These are phyloP conservation scores for Scrobipalpa costella DNA, from an alignment of 2,888 invertebrate species.

Conservation along the genomic window DNA sequence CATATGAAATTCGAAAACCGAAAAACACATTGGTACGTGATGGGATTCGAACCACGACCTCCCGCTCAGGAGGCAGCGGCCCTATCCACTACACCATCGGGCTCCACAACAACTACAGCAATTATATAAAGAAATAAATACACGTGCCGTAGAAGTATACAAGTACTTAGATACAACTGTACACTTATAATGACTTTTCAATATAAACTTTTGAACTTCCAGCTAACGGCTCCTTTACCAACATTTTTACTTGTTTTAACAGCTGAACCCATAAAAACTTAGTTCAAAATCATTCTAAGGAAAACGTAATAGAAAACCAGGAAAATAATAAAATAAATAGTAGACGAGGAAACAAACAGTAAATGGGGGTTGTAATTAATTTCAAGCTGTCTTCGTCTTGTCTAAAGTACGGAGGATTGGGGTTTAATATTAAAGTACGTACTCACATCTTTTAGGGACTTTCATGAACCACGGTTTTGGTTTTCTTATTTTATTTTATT, in stretches of 20 bases:
- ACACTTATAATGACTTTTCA: background rate
- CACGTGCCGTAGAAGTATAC: no score
- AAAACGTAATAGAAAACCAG: background rate
- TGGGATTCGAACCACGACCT: no score
- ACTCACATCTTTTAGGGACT: slow-evolving; percentile 12
- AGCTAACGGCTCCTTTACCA: background rate
- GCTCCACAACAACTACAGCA: no score
- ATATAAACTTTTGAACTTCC: slow-evolving; percentile 2
- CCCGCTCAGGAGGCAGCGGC: no score
- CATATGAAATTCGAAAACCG: no score
- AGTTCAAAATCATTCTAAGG: background rate
- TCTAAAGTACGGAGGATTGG: slow-evolving; percentile 20
- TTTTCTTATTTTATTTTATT: background rate
- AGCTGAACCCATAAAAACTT: background rate
- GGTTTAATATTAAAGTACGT: slow-evolving; percentile 28
- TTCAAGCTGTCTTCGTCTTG: slow-evolving; percentile 24
- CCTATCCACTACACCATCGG: no score
- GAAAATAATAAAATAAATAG: slow-evolving; percentile 8
- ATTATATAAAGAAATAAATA: no score
- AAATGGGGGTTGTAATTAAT: slow-evolving; percentile 19
- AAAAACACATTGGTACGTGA: no score
- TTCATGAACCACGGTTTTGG: background rate
- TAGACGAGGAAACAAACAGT: background rate
- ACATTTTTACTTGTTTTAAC: background rate
- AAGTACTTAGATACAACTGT: no score